Conservation (phyloP, 2,888 invertebrate genomes). For the Hemithea aestivaria region DNA sequence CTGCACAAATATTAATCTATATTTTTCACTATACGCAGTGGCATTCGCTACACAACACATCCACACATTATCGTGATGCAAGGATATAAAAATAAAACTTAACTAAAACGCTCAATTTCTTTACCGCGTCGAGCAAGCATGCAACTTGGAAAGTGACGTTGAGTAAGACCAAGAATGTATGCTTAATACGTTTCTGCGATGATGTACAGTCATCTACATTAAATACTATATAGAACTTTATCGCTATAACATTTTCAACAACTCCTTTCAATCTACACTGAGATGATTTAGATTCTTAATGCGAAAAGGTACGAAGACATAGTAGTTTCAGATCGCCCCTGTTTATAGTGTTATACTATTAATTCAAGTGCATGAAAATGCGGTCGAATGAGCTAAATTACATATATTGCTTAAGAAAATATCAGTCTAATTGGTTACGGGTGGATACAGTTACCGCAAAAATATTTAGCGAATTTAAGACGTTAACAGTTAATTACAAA, state of each 20-base stretch:
- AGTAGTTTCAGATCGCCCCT: constrained; percentile 37
- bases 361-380: constrained; percentile 46
- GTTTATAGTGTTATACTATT: constrained; percentile 40
- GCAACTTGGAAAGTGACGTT: constrained; percentile 56
- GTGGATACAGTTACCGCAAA: constrained; percentile 12
- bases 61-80: constrained; percentile 52
- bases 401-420: constrained; percentile 40
- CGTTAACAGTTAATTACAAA: too few species aligned
- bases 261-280: background rate
- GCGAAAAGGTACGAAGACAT: constrained; percentile 4
- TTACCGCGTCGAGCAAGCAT: constrained; percentile 46
- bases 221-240: constrained; percentile 32
- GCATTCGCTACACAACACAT: constrained; percentile 45
- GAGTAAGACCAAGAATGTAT: constrained; percentile 46
- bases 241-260: background rate
- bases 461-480: constrained; percentile 14
- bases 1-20: constrained; percentile 13
- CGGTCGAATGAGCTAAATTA: constrained; percentile 44
- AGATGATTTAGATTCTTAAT: background rate
- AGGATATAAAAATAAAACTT: constrained; percentile 63
- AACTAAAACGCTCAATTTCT: constrained; percentile 58
- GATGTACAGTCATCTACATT: constrained; percentile 33
- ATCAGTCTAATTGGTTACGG: constrained; percentile 30
- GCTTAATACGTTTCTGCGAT: constrained; percentile 29
- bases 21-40: constrained; percentile 23